These are phyloP conservation scores for Oegoconia quadripuncta DNA, from an alignment of 2,888 invertebrate species.

Conservation along the genomic window DNA sequence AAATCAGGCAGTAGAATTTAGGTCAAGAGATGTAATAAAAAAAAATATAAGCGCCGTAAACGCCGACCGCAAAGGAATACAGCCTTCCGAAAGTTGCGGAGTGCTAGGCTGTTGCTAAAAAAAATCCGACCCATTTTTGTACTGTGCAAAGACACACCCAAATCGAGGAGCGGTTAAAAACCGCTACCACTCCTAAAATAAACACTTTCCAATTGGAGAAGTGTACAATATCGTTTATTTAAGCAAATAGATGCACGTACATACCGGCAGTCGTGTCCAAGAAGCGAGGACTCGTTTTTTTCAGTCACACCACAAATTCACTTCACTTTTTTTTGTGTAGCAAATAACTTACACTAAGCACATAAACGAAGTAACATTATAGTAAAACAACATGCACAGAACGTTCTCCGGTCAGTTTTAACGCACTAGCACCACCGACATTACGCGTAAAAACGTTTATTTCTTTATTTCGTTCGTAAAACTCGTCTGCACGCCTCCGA, in stretches of 20 bases:
- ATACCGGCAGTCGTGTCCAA: conserved; percentile 59
- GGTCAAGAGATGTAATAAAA: too few relatives aligned
- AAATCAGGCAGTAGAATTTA: too few relatives aligned
- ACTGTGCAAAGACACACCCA: conserved; percentile 62
- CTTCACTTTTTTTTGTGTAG: conserved; percentile 43
- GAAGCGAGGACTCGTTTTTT: conserved; percentile 45
- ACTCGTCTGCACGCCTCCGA: conserved; percentile 59
- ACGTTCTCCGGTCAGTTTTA: conserved; percentile 50
- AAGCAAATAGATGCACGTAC: conserved; percentile 48
- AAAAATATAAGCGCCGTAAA: too few relatives aligned
- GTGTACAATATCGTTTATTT: conserved; percentile 37
- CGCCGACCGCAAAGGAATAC: too few relatives aligned
- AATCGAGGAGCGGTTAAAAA: conserved; percentile 31
- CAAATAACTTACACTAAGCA: conserved; percentile 70
- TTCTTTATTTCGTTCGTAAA: conserved; percentile 63
- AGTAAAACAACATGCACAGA: conserved; percentile 60
- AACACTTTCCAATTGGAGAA: conserved; percentile 36
- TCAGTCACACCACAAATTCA: conserved; percentile 50
- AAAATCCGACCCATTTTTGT: conserved; percentile 45
- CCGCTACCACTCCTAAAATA: conserved; percentile 26
- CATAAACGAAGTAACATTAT: conserved; percentile 62
- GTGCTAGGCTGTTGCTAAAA: conserved; percentile 42
- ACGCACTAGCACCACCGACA: conserved; percentile 73
- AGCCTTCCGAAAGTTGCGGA: conserved; percentile 28
- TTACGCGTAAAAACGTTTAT: conserved; percentile 59